Evolutionary conservation across 2,888 invertebrate species (phyloP), one percentile per base, ranked within the genome.

Genomic region (Silvanus unidentatus): DNA sequence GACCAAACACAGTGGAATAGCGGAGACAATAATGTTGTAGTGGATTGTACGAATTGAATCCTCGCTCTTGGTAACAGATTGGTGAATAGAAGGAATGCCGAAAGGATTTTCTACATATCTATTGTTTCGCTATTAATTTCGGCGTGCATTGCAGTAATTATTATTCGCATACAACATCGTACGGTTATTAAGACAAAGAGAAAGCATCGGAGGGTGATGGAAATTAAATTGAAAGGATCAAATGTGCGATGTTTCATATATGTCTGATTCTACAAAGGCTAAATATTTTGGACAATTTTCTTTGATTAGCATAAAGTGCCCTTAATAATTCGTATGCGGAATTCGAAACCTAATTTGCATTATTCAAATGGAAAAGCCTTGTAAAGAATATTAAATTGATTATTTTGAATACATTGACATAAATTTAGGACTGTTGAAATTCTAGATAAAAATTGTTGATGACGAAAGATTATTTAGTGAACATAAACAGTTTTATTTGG

Each of bases 111-210:
- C 59, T 51, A 57, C 55, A 57, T 55, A 52, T 57, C 59, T 52
- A 59, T 60, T 62, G 59, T 60, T 55, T 56, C 53, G 57, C 62
- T 57, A 62, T 62, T 62, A 62, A 62, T 62, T 58, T 53, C 52
- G 50, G 37, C 45, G 50, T 47, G 55, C 48, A 53, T 50, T 48
- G 49, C 44, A 45, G 56, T 58, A 58, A 60, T 62, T 58, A 57
- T 60, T 58, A 58, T 57, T 57, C 55, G 51, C 50, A 51, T 49
- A 52, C 49, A 53, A n/a, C n/a, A n/a, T n/a, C 43, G 48, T 40
- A 42, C 16, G 28, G 27, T 10, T 16, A 15, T 11, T 2, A 9
- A 16, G 9, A 27, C 27, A 22, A 12, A 22, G 13, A 40, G 2
- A 28, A n/a, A 13, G 28, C 40, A 5, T 13, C 8, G 35, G 11